Conservation (phyloP, 2,888 invertebrate species). For the Shargacucullia verbasci region DNA sequence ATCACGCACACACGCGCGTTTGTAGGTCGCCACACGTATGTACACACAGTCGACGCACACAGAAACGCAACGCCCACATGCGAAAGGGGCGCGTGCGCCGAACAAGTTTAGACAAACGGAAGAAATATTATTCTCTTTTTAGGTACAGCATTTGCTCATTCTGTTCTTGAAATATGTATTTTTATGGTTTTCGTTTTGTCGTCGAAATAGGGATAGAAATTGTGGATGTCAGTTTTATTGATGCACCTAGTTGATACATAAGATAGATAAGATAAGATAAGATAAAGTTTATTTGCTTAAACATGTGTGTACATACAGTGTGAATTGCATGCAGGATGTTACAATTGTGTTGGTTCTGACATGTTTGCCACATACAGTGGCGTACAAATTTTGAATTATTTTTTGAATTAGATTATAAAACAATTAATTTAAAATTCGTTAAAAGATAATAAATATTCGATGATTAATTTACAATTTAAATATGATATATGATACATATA, state of each 20-base stretch:
- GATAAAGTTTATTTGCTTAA: no score
- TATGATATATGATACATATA: no score
- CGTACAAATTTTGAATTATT: no score
- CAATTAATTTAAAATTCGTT: no score
- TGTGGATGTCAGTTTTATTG: constrained; percentile 22
- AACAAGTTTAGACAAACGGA: constrained; percentile 89
- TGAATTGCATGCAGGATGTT: no score
- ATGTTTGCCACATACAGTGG: no score
- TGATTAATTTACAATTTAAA: no score
- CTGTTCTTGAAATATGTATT: constrained; percentile 65
- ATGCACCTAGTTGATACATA: neutral
- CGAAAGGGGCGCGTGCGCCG: constrained; percentile 80
- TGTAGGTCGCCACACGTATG: constrained; percentile 70
- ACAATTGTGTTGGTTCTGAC: no score
- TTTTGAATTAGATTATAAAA: no score
- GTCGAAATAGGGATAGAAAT: constrained; percentile 28
- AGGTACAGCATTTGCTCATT: constrained; percentile 77
- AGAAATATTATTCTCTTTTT: constrained; percentile 88
- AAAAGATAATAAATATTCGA: no score
- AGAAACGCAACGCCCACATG: constrained; percentile 68
- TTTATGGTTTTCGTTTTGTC: constrained; percentile 53
- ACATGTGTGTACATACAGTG: no score
- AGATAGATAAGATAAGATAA: no score
- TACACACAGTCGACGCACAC: constrained; percentile 64
- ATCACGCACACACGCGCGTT: constrained; percentile 72